Base-by-base conservation (phyloP, 2,888 invertebrate species). In the Habrosyne pyritoides region DNA sequence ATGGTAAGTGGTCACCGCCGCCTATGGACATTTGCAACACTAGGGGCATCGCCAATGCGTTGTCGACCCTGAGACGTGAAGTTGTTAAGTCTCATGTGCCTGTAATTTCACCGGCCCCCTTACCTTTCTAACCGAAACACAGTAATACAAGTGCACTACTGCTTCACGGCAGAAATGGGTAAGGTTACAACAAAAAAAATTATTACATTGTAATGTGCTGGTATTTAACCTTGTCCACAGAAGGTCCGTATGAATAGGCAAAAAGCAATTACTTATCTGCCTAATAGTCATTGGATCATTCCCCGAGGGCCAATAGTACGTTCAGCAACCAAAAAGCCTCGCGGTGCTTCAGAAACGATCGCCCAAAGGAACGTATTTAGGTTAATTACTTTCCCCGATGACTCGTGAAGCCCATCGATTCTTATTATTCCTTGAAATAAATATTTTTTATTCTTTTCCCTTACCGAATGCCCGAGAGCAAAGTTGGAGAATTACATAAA, bases 361-460 rank as follows among this genome's bases (percentile, higher is more conserved):
- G 54, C 53, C 56, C 59, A 64, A 67, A 69, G 62, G 62, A 61
- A 67, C 64, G 66, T 72, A 74, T 77, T 79, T 80, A 67, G 76
- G 77, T 78, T 82, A 81, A 82, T 82, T 77, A 74, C 72, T 63
- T 60, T 70, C 62, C 65, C 63, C 55, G 57, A 73, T 77, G 75
- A 75, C 66, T 69, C 63, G 70, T 65, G 64, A 69, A 71, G 69
- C 65, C 66, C 69, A 70, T 72, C 61, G 64, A 67, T 76, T 73
- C 73, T 73, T 76, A 74, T 77, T 73, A 64, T 72, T 73, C 58
- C 52, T 46, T 42, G 55, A 48, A 64, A 69, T 66, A 66, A 62
- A 57, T 61, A 59, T 64, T 68, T 62, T 61, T 71, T 61, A 64
- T 67, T 59, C 56, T 52, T 47, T 54, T 66, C 50, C 30, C 28